Percentiles rank a stretch among this genome's conserved stretches.
phyloP scores from a whole-genome alignment of 2,113 vertebrate genomes.

The Coptodon rendalli region DNA sequence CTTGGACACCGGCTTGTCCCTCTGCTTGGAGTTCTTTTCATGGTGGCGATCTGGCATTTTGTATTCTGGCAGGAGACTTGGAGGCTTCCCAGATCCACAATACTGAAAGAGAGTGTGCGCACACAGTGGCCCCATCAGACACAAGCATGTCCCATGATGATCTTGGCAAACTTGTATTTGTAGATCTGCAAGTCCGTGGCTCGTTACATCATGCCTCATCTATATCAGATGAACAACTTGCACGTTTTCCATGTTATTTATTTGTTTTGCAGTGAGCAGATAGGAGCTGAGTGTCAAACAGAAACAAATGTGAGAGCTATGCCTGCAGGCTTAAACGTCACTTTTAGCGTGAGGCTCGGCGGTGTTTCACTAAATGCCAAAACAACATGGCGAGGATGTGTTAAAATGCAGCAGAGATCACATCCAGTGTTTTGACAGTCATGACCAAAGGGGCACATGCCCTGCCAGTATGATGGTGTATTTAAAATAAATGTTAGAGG shows the following conservation, averaged over 20 bases:
- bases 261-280: background rate
- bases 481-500: background rate
- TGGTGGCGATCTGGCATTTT: slow-evolving; percentile 38
- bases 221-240: background rate
- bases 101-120: slow-evolving; percentile 22
- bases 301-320: background rate
- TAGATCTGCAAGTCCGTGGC: slow-evolving; percentile 1
- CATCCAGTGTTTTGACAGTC: background rate
- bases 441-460: slow-evolving; percentile 7
- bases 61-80: slow-evolving; percentile 51
- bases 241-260: background rate
- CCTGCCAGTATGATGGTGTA: slow-evolving; percentile 18
- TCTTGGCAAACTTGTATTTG: slow-evolving; percentile 10
- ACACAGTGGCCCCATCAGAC: slow-evolving; percentile 27
- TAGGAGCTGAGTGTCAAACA: background rate
- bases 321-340: slow-evolving; percentile 26
- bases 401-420: slow-evolving; percentile 11
- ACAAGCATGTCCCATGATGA: slow-evolving; percentile 39
- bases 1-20: slow-evolving; percentile 42
- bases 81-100: slow-evolving; percentile 52
- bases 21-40: slow-evolving; percentile 42
- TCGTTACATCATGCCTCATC: background rate
- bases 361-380: slow-evolving; percentile 19
- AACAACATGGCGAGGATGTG: slow-evolving; percentile 31
- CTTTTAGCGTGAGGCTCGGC: slow-evolving; percentile 15